Percentiles rank a stretch among this genome's conserved stretches.
Evolutionary conservation across 2,113 vertebrate genomes (phyloP).

Genomic region (Xenopus borealis): DNA sequence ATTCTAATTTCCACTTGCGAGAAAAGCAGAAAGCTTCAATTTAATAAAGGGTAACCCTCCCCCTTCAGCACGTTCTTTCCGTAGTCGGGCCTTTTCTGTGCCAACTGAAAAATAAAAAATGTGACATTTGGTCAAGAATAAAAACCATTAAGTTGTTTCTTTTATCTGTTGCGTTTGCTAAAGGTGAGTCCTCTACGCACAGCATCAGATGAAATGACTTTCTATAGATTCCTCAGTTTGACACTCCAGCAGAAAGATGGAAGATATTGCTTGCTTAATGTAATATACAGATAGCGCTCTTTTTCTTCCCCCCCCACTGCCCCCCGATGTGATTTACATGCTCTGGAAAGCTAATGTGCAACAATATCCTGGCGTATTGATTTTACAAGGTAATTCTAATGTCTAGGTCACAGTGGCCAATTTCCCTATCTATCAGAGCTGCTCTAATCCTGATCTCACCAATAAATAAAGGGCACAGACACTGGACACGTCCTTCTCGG

Average conservation of each 20-base stretch:
- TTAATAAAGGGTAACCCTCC: too few species aligned
- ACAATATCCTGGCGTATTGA: conserved; percentile 41
- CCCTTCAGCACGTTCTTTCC: too few species aligned
- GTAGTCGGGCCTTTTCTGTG: too few species aligned
- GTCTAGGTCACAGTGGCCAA: conserved; percentile 36
- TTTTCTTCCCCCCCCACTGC: not conserved
- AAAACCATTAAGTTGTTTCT: too few species aligned
- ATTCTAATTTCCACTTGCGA: too few species aligned
- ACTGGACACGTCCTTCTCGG: not conserved
- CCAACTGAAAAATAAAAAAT: too few species aligned
- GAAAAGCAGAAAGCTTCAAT: too few species aligned
- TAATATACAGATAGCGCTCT: conserved; percentile 23
- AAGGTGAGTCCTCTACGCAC: too few species aligned
- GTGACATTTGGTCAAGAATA: too few species aligned
- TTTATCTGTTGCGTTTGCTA: too few species aligned
- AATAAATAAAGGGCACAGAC: conserved; percentile 17
- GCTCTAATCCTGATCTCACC: conserved; percentile 30
- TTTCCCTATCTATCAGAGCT: conserved; percentile 37
- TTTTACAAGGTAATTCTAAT: conserved; percentile 45
- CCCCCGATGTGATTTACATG: conserved; percentile 38
- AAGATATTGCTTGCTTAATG: conserved; percentile 25
- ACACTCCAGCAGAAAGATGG: not conserved
- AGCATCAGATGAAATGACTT: conserved; percentile 15
- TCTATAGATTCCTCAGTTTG: conserved; percentile 10
- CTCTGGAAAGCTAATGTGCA: conserved; percentile 38